Base-by-base conservation (phyloP, 1,140 invertebrate species). In the Apis dorsata region DNA sequence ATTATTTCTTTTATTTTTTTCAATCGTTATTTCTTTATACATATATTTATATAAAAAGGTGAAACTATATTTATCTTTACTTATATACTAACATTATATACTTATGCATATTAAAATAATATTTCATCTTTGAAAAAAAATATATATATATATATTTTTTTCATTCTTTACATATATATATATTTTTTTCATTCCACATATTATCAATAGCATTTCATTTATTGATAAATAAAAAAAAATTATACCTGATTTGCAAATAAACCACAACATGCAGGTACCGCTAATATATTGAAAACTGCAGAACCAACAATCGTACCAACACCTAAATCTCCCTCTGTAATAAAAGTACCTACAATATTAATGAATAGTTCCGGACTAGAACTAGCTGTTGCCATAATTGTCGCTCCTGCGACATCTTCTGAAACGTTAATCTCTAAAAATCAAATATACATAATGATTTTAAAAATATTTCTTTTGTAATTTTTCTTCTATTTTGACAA, bases 271-370 rank as follows among this genome's bases (percentile, higher is more conserved):
- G 95, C 95, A 51, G 96, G 95, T 3, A 97, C 96, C 34, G 95
- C 96, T 71, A 97, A 93, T 74, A 96, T 95, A 90, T 96, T 97
- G 90, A 96, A 96, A 0, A 96, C 95, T 21, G 96, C 96, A 66
- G 95, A 96, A 15, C 96, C 96, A 17, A 97, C 95, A 13, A 96
- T 95, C 13, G 96, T 96, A 4, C 96, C 95, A 53, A 95, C 93
- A 3, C 95, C 95, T n/a, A 95, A 92, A 86, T 96, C 95, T 19
- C 95, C 95, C 90, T 95, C 94, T 4, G 95, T 95, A 57, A 95
- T 91, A 80, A 96, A 96, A 28, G 95, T 95, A 24, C 95, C 95
- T 53, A 94, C 91, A 34, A 94, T 89, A 84, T 95, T 95, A 79
- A 95, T 93, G 88, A 95, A 95, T 63, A 95, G 87, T 89, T 95